Evolutionary conservation across 2,113 vertebrate genomes (phyloP), one percentile per base, ranked within the genome.

Genomic region (Amphilophus citrinellus): DNA sequence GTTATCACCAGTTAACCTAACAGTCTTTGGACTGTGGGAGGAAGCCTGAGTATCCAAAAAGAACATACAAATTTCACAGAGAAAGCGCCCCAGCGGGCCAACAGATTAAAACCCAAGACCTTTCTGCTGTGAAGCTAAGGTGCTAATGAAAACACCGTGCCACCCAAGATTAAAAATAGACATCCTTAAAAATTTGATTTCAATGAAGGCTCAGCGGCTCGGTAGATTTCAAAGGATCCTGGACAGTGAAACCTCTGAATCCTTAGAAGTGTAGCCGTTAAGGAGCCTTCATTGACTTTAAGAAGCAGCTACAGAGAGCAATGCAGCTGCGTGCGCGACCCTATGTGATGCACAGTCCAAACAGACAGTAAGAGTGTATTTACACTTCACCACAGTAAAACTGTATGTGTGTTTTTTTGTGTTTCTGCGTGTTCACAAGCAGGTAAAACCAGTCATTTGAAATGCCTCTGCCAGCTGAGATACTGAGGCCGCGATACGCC

Each of bases 391-490:
- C 68, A n/a, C 47, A 73, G 68, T 73, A 57, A 79, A 79, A 7
- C 61, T 61, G 9, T 22, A 14, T 13, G 35, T 22, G 65, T 7
- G 14, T 39, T 39, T 42, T 47, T 61, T 27, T 59, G 61, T 57
- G 18, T 84, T 10, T 47, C 6, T 42, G 50, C 30, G 22, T 77
- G 59, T 50, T 80, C 44, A 50, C 62, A 65, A 83, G 62, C 68
- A 82, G 76, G 66, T 80, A 27, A 88, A 79, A 71, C 10, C n/a
- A 9, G 53, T 77, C 39, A 71, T 76, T 82, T 42, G 35, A 87
- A 87, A 82, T 65, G 17, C 39, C 20, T 76, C 35, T 37, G 20
- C 50, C 76, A 79, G 65, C 65, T 30, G 63, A 88, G 60, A 80
- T 61, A 75, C 8, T 83, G 56, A n/a, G 68, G 56, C 76, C 13